These are phyloP conservation scores for Cephus rjabovi DNA, from an alignment of 2,888 invertebrate species.

Conservation along the genomic window DNA sequence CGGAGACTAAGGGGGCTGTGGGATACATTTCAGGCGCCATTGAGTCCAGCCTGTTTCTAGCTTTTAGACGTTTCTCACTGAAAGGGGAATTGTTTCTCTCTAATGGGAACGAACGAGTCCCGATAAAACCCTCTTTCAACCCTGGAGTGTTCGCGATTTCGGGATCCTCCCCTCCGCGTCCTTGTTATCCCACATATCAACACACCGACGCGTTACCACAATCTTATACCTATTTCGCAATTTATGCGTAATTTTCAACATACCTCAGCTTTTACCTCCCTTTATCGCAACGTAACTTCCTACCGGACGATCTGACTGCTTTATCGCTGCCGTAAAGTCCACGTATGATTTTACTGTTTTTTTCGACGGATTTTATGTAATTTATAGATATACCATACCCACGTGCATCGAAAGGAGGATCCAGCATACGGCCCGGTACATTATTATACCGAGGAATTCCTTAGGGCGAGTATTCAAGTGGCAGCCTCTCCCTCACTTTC, in stretches of 20 bases:
- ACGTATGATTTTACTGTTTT: not conserved
- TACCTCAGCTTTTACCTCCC: not conserved
- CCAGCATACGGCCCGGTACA: not conserved
- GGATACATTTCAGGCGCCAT: constrained; percentile 38
- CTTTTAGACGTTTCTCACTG: constrained; percentile 20
- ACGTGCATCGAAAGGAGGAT: not conserved
- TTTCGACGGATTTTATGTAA: not conserved
- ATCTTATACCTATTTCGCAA: not conserved
- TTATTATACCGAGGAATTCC: not conserved
- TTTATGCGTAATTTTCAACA: not conserved
- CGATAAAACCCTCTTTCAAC: not conserved
- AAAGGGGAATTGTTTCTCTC: constrained; percentile 7
- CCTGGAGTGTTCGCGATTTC: not conserved
- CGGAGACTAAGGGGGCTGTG: constrained; percentile 14
- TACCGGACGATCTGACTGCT: no score
- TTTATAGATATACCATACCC: not conserved
- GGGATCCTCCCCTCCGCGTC: not conserved
- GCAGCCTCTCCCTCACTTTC: not conserved
- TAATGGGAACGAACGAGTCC: not conserved
- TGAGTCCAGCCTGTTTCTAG: constrained; percentile 35
- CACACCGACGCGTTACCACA: not conserved
- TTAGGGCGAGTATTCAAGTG: not conserved
- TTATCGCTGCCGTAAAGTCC: no score
- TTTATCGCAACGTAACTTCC: not conserved
- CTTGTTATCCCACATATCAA: not conserved